A percentile compares a stretch with the other conserved stretches of the same genome.
These are phyloP conservation scores for Pluvialis apricaria DNA, from an alignment of 2,113 vertebrate genomes.

Conservation along the genomic window DNA sequence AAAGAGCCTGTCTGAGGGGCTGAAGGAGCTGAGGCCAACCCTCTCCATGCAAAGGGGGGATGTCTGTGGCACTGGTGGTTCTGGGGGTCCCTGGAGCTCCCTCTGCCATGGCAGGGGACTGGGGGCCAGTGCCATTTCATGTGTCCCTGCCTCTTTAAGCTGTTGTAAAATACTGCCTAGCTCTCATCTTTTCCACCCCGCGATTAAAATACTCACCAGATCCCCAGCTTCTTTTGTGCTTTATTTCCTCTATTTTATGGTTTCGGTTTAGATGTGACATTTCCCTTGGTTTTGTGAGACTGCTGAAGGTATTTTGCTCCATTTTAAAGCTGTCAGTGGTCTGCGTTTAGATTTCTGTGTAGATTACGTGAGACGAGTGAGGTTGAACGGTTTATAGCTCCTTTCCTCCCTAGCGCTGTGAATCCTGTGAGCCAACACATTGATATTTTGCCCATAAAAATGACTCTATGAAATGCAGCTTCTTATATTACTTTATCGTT, in stretches of 20 bases:
- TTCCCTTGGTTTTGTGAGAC: neutral
- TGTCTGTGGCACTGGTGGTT: accelerated
- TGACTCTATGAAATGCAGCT: neutral
- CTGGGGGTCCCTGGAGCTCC: neutral
- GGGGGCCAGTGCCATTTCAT: neutral
- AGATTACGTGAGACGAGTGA: neutral
- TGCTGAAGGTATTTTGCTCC: constrained; percentile 27
- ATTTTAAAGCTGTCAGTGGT: constrained; percentile 41
- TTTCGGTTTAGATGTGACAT: constrained; percentile 5
- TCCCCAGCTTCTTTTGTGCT: neutral
- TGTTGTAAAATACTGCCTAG: neutral
- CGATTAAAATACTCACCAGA: neutral
- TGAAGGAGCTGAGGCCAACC: neutral
- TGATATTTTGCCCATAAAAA: constrained; percentile 30
- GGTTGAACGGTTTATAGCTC: constrained; percentile 12
- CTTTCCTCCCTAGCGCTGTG: neutral
- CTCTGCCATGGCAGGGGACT: neutral
- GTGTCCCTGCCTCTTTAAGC: neutral
- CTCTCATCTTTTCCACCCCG: neutral
- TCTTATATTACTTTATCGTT: neutral
- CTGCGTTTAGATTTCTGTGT: constrained; percentile 17
- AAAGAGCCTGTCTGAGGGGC: neutral
- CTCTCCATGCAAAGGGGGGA: accelerated
- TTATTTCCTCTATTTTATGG: constrained; percentile 12
- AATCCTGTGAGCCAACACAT: neutral